Base-by-base conservation (phyloP, 2,888 invertebrate species). In the Xestia rhomboidea region DNA sequence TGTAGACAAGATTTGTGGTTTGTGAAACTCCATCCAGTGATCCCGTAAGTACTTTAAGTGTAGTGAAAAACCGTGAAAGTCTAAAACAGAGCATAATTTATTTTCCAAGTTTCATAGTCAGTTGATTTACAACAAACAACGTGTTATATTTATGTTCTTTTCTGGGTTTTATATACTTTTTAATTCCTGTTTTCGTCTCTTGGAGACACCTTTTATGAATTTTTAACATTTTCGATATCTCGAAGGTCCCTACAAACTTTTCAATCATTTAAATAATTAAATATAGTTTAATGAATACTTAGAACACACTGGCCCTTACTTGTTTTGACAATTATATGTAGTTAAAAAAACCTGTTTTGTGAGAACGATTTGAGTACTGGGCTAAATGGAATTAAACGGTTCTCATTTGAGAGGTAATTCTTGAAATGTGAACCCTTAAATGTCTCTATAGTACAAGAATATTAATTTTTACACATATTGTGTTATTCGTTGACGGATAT, bases 291-390 rank as follows among this genome's bases (percentile, higher is more conserved):
- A 24, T n/a, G 24, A n/a, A 70, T 51, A 69, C 15, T 1, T 3
- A 60, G 10, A 30, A 30, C 10, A 60, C 44, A 38, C 44, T 24
- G 54, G 30, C 30, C 41, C 30, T 73, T 54, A 44, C 54, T 41
- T 51, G 18, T 54, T 30, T 30, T n/a, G 18, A 41, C n/a, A 27
- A 30, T 11, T 41, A 41, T 41, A 24, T 24, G 41, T 27, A 21
- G 0, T 8, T 15, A 41, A 27, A 38, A 27, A 30, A 21, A 13
- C 11, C 0, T 24, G n/a, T 46, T 57, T 73, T 46, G 8, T 73
- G 34, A 46, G 15, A 46, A 46, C 73, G 44, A 73, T 38, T 73
- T 27, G 27, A 73, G 27, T 46, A 73, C 34, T 73, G 10, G 46
- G 18, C 11, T 11, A 1, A 70, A 2, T 60, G 15, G 8, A 7